phyloP scores from a whole-genome alignment of 2,113 vertebrate species.

The Podiceps cristatus region DNA sequence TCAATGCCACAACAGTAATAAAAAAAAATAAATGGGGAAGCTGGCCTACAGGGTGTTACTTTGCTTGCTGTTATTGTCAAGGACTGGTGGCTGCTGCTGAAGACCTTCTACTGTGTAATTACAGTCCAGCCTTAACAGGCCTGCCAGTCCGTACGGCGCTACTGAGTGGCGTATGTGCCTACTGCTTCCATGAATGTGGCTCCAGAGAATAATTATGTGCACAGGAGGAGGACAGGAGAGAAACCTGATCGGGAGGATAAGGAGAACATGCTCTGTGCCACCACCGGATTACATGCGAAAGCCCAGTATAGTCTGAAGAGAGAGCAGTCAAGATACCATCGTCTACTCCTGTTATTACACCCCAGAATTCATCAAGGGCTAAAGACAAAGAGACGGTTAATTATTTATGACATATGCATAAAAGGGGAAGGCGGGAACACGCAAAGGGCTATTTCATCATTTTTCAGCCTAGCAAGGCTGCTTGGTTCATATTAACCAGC shows the following conservation, averaged over 20 bases:
- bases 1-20: background rate
- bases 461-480: background rate
- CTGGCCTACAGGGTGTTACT: background rate
- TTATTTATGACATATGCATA: constrained; percentile 18
- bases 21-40: background rate
- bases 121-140: background rate
- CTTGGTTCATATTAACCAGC: background rate
- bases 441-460: background rate
- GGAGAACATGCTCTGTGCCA: background rate
- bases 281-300: background rate
- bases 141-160: background rate
- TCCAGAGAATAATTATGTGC: background rate
- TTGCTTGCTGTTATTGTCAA: background rate
- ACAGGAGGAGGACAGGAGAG: background rate
- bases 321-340: background rate
- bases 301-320: background rate
- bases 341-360: constrained; percentile 8
- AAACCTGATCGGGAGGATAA: background rate
- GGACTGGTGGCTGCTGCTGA: background rate
- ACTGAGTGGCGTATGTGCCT: background rate
- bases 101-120: background rate
- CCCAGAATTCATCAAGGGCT: constrained; percentile 1
- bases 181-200: background rate
- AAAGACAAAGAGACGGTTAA: constrained; percentile 26
- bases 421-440: background rate